A percentile compares a stretch with the other conserved stretches of the same genome.
phyloP scores from a whole-genome alignment of 35 echinoderm and acorn worm species.

The Ophiothrix spiculata region DNA sequence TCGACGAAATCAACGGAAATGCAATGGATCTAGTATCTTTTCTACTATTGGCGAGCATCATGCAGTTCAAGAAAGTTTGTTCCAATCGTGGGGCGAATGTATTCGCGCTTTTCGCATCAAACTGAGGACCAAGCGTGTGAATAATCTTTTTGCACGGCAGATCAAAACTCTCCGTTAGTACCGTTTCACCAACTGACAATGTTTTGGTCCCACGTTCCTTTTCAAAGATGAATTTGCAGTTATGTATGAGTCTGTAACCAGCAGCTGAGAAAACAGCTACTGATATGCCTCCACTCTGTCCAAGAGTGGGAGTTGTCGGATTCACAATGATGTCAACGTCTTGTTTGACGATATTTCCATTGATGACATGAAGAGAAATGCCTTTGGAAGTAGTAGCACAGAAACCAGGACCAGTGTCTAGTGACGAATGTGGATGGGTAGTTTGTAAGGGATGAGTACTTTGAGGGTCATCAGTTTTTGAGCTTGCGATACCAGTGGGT shows the following conservation, averaged over 20 bases:
- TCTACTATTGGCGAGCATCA: not conserved
- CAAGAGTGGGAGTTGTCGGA: not conserved
- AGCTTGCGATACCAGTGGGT: too few species aligned
- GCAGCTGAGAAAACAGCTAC: not conserved
- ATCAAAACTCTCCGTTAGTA: not conserved
- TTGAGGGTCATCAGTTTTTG: too few species aligned
- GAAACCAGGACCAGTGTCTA: not conserved
- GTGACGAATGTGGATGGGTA: too few species aligned
- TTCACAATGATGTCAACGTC: not conserved
- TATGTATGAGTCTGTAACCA: not conserved
- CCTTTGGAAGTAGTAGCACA: not conserved
- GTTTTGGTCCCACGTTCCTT: not conserved
- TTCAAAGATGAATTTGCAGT: not conserved
- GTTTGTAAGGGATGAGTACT: too few species aligned
- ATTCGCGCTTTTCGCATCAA: not conserved
- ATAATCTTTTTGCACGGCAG: not conserved
- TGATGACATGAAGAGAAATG: not conserved
- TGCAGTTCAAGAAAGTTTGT: not conserved
- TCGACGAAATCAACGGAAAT: not conserved
- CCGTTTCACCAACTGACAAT: not conserved
- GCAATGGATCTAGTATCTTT: not conserved
- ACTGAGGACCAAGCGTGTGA: not conserved
- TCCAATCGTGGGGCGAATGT: not conserved
- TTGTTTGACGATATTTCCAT: not conserved
- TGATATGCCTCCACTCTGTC: not conserved